These are phyloP conservation scores for Chydorus sphaericus DNA, from an alignment of 2,888 invertebrate genomes.

Conservation along the genomic window DNA sequence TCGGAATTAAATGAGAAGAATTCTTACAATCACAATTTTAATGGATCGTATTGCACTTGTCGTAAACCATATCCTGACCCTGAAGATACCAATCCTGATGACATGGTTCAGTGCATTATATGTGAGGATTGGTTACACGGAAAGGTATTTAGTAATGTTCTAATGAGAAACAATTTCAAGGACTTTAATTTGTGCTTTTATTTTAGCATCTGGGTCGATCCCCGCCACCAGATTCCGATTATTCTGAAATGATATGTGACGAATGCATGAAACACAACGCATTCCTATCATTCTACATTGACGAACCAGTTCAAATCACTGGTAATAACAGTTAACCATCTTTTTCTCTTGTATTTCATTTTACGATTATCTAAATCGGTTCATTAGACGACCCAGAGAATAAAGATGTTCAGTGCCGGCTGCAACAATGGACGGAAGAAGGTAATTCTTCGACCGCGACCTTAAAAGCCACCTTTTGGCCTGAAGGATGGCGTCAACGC, in stretches of 20 bases:
- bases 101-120: conserved; percentile 91
- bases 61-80: conserved; percentile 87
- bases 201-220: conserved; percentile 46
- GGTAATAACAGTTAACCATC: neutral
- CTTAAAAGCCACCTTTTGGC: conserved; percentile 59
- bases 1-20: conserved; percentile 51
- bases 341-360: neutral
- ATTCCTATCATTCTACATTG: too few relatives aligned
- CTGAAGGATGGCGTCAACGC: conserved; percentile 54
- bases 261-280: conserved; percentile 57
- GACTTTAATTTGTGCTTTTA: conserved; percentile 3
- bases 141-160: conserved; percentile 30
- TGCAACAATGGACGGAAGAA: too few relatives aligned
- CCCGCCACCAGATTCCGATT: conserved; percentile 40
- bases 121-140: conserved; percentile 98
- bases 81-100: conserved; percentile 53
- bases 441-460: too few relatives aligned
- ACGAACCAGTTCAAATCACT: conserved; percentile 47
- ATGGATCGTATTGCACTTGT: conserved; percentile 82
- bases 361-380: neutral
- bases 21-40: conserved; percentile 84
- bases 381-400: too few relatives aligned
- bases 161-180: conserved; percentile 10
- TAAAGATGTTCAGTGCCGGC: too few relatives aligned
- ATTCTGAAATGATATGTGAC: conserved; percentile 70